These are phyloP conservation scores for Scaptomyza caliginosa DNA, from an alignment of 2,888 invertebrate species.

Conservation along the genomic window DNA sequence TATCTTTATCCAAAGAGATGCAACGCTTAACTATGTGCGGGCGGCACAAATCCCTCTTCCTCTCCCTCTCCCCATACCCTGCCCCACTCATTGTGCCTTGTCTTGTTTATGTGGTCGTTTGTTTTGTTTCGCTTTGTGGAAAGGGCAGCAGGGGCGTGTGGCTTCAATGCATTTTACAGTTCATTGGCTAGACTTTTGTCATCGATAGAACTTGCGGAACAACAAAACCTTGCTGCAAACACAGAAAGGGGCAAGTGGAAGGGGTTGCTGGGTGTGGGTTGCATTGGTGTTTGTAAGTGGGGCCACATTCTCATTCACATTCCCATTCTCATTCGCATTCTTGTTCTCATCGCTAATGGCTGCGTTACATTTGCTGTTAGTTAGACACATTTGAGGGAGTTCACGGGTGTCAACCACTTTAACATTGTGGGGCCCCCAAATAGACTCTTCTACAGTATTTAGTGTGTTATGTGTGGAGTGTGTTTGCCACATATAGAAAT, in stretches of 20 bases:
- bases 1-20: conserved; percentile 39
- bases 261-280: not conserved
- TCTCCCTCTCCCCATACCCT: not conserved
- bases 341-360: conserved; percentile 49
- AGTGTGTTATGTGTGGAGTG: not conserved
- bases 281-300: not conserved
- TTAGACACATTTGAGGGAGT: conserved; percentile 49
- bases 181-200: conserved; percentile 63
- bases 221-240: not conserved
- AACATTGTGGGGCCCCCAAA: conserved; percentile 51
- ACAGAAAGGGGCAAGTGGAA: no score
- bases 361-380: conserved; percentile 52
- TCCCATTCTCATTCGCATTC: conserved; percentile 10
- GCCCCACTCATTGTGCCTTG: conserved; percentile 16
- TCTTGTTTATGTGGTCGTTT: conserved; percentile 42
- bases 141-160: no score
- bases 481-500: conserved; percentile 8
- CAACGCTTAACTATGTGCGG: conserved; percentile 28
- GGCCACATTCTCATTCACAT: conserved; percentile 13
- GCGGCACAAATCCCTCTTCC: not conserved
- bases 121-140: no score
- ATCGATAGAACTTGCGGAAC: conserved; percentile 18
- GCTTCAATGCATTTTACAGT: conserved; percentile 43
- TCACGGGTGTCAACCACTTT: conserved; percentile 68
- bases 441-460: conserved; percentile 26